phyloP scores from a whole-genome alignment of 2,888 invertebrate species.

The Sesamia inferens region DNA sequence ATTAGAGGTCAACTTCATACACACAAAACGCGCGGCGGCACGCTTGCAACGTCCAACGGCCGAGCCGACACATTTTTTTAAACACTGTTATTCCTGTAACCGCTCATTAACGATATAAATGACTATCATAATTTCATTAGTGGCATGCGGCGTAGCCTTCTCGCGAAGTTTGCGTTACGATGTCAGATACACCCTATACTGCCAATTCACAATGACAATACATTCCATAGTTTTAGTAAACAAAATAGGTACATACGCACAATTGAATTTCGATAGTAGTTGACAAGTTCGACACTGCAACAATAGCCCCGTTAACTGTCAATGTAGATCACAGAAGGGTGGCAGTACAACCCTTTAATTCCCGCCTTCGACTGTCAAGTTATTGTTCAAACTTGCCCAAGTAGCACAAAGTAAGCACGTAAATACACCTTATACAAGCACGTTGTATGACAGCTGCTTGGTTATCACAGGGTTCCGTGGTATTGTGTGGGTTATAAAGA shows the following conservation, averaged over 20 bases:
- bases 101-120: no score
- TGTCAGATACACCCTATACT: no score
- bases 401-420: slow-evolving; percentile 11
- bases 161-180: no score
- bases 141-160: no score
- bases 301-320: slow-evolving; percentile 40
- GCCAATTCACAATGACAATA: slow-evolving; percentile 19
- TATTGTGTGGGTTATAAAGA: slow-evolving; percentile 46
- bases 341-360: slow-evolving; percentile 45
- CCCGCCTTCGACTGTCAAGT: slow-evolving; percentile 29
- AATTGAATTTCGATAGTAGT: slow-evolving; percentile 26
- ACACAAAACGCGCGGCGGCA: no score
- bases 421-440: slow-evolving; percentile 24
- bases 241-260: slow-evolving; percentile 27
- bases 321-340: slow-evolving; percentile 39
- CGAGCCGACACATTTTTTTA: no score
- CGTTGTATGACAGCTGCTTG: slow-evolving; percentile 50
- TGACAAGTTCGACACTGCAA: slow-evolving; percentile 32
- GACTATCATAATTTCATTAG: no score
- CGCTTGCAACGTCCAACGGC: no score
- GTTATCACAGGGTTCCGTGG: slow-evolving; percentile 55
- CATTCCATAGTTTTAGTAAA: slow-evolving; percentile 29
- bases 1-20: no score
- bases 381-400: slow-evolving; percentile 33
- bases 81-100: no score